A percentile compares a stretch with the other conserved stretches of the same genome.
phyloP scores from a whole-genome alignment of 2,888 invertebrate species.

The Cynaeus angustus region DNA sequence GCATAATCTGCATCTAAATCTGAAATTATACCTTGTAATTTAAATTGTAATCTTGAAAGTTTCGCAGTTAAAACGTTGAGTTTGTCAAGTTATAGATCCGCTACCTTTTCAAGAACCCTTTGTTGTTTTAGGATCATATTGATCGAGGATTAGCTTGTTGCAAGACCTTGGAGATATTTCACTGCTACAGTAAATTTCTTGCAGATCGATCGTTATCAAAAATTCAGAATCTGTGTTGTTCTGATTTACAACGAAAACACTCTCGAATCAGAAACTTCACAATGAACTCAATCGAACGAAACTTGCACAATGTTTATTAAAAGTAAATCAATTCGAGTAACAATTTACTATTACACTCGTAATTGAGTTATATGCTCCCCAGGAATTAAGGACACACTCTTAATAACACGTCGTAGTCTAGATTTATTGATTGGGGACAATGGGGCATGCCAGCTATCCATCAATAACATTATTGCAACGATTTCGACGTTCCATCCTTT shows the following conservation, averaged over 20 bases:
- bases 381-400: conserved; percentile 41
- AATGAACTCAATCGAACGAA: conserved; percentile 15
- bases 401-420: conserved; percentile 40
- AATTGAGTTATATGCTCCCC: conserved; percentile 44
- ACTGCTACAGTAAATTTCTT: conserved; percentile 30
- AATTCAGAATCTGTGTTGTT: conserved; percentile 32
- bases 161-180: conserved; percentile 45
- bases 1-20: conserved; percentile 24
- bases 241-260: conserved; percentile 12
- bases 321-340: conserved; percentile 29
- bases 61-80: not conserved
- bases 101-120: conserved; percentile 27
- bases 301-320: conserved; percentile 28
- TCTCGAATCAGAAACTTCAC: not conserved
- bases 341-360: conserved; percentile 19
- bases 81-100: conserved; percentile 34
- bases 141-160: conserved; percentile 46
- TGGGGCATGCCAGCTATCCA: conserved; percentile 33
- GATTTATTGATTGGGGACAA: conserved; percentile 47
- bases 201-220: conserved; percentile 46
- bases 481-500: conserved; percentile 10
- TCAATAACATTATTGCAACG: conserved; percentile 39
- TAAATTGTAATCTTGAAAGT: conserved; percentile 10
- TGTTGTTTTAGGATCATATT: conserved; percentile 49
- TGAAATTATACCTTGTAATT: conserved; percentile 8